A percentile compares a stretch with the other conserved stretches of the same genome.
phyloP scores from a whole-genome alignment of 2,888 invertebrate species.

The Chrysolina haemoptera region DNA sequence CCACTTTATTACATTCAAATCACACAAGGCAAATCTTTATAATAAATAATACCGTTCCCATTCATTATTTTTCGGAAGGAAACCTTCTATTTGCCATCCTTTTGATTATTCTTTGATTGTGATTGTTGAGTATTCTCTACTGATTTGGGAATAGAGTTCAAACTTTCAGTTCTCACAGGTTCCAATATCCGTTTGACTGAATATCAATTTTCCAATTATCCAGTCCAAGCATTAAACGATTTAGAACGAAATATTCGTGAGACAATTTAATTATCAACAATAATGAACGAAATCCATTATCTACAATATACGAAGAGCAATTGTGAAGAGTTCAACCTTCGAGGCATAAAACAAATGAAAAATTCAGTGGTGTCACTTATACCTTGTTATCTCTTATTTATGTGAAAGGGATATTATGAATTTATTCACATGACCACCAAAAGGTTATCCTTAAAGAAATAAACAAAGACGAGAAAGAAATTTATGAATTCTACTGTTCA shows the following conservation, averaged over 20 bases:
- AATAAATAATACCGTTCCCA: no score
- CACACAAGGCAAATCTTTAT: no score
- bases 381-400: slow-evolving; percentile 14
- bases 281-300: background rate
- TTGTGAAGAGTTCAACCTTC: background rate
- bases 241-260: background rate
- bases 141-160: background rate
- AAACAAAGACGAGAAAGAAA: slow-evolving; percentile 18
- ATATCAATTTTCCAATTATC: background rate
- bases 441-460: slow-evolving; percentile 29
- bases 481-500: slow-evolving; percentile 4
- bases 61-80: no score
- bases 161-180: background rate
- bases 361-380: slow-evolving; percentile 7
- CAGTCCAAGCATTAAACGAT: background rate
- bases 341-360: slow-evolving; percentile 19
- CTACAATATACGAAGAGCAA: background rate
- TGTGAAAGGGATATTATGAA: slow-evolving; percentile 4
- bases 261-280: background rate
- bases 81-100: no score
- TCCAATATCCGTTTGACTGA: background rate
- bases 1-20: no score
- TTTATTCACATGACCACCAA: slow-evolving; percentile 22
- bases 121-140: no score
- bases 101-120: no score